phyloP scores from a whole-genome alignment of 2,888 invertebrate species.

The Meteorus cinctellus region DNA sequence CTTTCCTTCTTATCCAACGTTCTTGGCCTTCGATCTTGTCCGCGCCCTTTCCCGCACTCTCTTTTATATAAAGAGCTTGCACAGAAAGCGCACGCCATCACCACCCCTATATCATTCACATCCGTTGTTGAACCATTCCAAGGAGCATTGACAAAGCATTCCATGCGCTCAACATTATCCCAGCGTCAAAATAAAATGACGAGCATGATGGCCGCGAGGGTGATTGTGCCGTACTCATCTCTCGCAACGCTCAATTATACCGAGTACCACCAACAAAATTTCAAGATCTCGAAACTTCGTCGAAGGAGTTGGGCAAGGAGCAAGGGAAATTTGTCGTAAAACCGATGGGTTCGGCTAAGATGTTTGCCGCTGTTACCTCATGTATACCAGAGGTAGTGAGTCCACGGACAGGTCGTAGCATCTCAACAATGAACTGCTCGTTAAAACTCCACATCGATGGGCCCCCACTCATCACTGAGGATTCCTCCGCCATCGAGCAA shows the following conservation, averaged over 20 bases:
- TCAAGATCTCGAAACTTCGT: constrained; percentile 52
- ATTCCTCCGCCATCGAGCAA: constrained; percentile 3
- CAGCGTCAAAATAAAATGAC: constrained; percentile 46
- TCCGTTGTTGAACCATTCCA: constrained; percentile 33
- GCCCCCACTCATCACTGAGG: not conserved
- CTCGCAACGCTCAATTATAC: constrained; percentile 60
- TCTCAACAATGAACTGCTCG: constrained; percentile 45
- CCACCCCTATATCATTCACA: constrained; percentile 41
- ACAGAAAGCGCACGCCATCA: not conserved
- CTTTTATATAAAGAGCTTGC: not conserved
- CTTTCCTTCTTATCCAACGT: constrained; percentile 48
- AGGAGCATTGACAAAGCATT: constrained; percentile 51
- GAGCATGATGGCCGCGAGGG: constrained; percentile 31
- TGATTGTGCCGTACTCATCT: constrained; percentile 28
- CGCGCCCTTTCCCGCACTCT: constrained; percentile 24
- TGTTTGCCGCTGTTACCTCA: not conserved
- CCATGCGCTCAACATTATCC: constrained; percentile 41
- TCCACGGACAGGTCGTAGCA: constrained; percentile 15
- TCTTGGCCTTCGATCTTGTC: constrained; percentile 54
- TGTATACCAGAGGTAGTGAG: constrained; percentile 23
- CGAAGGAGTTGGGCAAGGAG: constrained; percentile 14
- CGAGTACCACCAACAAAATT: constrained; percentile 49
- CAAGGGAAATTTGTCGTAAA: constrained; percentile 40
- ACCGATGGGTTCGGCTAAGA: constrained; percentile 6
- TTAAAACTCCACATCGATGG: constrained; percentile 47